Evolutionary conservation across 2,797 vertebrate genomes (phyloP).

Genomic region (Betta splendens): DNA sequence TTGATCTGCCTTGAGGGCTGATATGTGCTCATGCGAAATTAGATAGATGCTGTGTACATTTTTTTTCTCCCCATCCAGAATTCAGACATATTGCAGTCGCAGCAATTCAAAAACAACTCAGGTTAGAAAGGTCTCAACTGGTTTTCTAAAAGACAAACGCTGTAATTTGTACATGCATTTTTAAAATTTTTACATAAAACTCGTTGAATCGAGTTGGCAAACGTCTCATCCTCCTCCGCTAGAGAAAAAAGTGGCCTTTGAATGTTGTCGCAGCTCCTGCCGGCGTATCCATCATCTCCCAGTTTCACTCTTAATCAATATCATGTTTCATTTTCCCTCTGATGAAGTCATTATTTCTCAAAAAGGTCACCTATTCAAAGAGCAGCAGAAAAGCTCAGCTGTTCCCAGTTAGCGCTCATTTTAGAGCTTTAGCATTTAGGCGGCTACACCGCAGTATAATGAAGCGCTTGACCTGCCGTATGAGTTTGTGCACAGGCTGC

Average conservation of each 20-base stretch:
- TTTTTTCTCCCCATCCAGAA: conserved; percentile 3
- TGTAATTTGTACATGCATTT: too few species aligned
- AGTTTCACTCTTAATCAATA: conserved; percentile 43
- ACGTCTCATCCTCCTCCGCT: conserved; percentile 1
- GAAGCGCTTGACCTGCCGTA: conserved; percentile 17
- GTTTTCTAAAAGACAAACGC: too few species aligned
- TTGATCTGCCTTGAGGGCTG: conserved; percentile 68
- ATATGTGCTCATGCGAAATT: conserved; percentile 62
- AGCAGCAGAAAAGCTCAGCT: conserved; percentile 6
- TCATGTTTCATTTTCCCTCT: conserved; percentile 27
- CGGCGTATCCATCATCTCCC: conserved; percentile 21
- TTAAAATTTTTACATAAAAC: too few species aligned
- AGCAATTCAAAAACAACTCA: neutral
- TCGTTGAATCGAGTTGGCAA: too few species aligned
- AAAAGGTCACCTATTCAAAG: conserved; percentile 45
- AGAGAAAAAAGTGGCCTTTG: conserved; percentile 14
- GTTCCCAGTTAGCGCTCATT: conserved; percentile 20
- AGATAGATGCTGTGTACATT: conserved; percentile 34
- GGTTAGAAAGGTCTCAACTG: neutral
- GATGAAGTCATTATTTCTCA: conserved; percentile 29
- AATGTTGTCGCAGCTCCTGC: conserved; percentile 17
- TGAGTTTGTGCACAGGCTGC: conserved; percentile 4
- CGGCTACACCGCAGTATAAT: neutral
- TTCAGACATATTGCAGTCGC: neutral
- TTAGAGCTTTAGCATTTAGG: neutral